Conservation (phyloP, 92 coral and sea anemone species). For the Virgularia gustaviana region DNA sequence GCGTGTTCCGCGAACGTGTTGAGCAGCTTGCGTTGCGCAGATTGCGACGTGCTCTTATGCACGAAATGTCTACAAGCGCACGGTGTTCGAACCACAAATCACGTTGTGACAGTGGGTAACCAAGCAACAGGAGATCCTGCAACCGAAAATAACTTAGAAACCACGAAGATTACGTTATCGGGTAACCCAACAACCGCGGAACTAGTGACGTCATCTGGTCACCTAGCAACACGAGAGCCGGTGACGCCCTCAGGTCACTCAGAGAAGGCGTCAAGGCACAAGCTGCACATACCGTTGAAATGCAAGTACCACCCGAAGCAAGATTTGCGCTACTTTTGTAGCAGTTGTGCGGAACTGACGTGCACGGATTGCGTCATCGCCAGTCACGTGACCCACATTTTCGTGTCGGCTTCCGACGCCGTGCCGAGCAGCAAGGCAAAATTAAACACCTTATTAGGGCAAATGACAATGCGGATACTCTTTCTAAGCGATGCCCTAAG, state of each 20-base stretch:
- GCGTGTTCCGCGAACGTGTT: constrained; percentile 24
- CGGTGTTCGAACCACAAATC: neutral
- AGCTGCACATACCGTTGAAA: constrained; percentile 15
- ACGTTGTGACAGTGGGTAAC: no score
- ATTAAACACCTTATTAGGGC: constrained; percentile 8
- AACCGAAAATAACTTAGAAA: neutral
- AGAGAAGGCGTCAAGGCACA: neutral
- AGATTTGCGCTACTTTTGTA: constrained; percentile 29
- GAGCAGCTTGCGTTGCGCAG: constrained; percentile 23
- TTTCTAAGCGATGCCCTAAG: constrained; percentile 29
- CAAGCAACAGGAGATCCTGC: no score
- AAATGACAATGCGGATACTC: constrained; percentile 1
- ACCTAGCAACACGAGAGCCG: neutral
- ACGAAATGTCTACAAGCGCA: constrained; percentile 27
- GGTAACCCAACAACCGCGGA: neutral
- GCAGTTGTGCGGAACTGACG: constrained; percentile 18
- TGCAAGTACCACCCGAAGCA: constrained; percentile 10
- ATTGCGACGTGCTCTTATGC: constrained; percentile 32
- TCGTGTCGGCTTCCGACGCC: constrained; percentile 36
- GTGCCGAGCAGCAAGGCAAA: constrained; percentile 26
- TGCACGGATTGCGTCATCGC: constrained; percentile 33
- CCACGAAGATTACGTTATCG: neutral
- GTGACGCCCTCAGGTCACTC: no score
- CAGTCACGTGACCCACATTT: constrained; percentile 24
- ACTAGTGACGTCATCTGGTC: neutral